Percentiles rank a stretch among this genome's conserved stretches.
These are phyloP conservation scores for Pseudochromis fuscus DNA, from an alignment of 2,797 vertebrate species.

Conservation along the genomic window DNA sequence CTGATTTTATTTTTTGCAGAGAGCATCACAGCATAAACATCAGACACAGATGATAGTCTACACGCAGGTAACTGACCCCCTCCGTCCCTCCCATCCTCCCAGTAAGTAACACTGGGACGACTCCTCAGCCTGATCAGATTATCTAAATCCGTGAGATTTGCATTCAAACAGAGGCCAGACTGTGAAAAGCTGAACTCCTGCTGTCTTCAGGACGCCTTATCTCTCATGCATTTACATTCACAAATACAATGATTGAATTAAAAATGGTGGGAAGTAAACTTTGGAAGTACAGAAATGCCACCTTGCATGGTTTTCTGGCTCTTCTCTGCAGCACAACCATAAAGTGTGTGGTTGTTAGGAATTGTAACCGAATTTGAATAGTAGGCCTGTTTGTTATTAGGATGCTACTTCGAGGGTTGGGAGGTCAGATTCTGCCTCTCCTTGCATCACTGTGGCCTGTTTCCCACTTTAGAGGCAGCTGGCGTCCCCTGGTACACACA, in stretches of 20 bases:
- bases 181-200: constrained; percentile 42
- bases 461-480: constrained; percentile 58
- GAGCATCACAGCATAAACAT: neutral
- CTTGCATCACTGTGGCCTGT: constrained; percentile 54
- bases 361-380: neutral
- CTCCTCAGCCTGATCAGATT: constrained; percentile 61
- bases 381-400: neutral
- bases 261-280: neutral
- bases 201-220: constrained; percentile 55
- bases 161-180: constrained; percentile 61
- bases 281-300: too few relatives aligned
- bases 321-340: too few relatives aligned
- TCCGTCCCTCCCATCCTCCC: neutral
- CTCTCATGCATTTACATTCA: constrained; percentile 52
- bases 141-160: constrained; percentile 71
- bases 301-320: too few relatives aligned
- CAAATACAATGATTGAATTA: constrained; percentile 8
- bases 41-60: neutral
- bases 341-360: too few relatives aligned
- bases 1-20: neutral
- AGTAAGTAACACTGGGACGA: neutral
- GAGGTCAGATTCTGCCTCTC: constrained; percentile 53
- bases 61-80: neutral
- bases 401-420: constrained; percentile 43
- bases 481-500: constrained; percentile 37